A percentile compares a stretch with the other conserved stretches of the same genome.
Conservation (phyloP, 1,140 invertebrate species). For the Drosophila elegans region DNA sequence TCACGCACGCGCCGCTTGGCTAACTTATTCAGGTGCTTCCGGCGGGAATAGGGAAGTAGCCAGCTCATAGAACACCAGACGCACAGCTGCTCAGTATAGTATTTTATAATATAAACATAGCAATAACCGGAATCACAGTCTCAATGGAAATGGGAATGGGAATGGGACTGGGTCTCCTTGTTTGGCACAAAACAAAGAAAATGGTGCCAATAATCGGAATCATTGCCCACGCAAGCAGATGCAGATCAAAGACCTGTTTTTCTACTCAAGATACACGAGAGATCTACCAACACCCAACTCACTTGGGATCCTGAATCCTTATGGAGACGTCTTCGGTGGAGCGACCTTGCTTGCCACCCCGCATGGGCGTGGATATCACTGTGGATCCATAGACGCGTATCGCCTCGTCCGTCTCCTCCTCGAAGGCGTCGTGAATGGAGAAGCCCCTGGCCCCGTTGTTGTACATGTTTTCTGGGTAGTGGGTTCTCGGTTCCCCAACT, state of each 20-base stretch:
- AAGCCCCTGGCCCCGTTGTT: conserved; percentile 85
- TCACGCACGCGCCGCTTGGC: conserved; percentile 67
- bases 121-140: conserved; percentile 24
- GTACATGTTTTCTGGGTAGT: conserved; percentile 60
- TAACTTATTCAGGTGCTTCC: conserved; percentile 54
- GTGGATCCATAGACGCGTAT: conserved; percentile 91
- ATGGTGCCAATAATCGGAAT: conserved; percentile 42
- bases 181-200: conserved; percentile 31
- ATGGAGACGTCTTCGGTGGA: conserved; percentile 84
- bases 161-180: conserved; percentile 22
- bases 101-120: conserved; percentile 14
- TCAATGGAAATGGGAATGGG: neutral
- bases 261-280: too few species aligned
- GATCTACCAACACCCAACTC: conserved; percentile 38
- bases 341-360: conserved; percentile 84
- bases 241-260: conserved; percentile 40
- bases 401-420: conserved; percentile 92
- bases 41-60: conserved; percentile 42
- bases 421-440: conserved; percentile 93
- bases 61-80: conserved; percentile 22
- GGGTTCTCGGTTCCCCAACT: conserved; percentile 20
- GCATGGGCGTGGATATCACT: conserved; percentile 86
- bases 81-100: conserved; percentile 31
- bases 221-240: conserved; percentile 40
- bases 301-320: conserved; percentile 84